Evolutionary conservation across 1,140 invertebrate genomes (phyloP).

Genomic region (Meloidogyne exigua): DNA sequence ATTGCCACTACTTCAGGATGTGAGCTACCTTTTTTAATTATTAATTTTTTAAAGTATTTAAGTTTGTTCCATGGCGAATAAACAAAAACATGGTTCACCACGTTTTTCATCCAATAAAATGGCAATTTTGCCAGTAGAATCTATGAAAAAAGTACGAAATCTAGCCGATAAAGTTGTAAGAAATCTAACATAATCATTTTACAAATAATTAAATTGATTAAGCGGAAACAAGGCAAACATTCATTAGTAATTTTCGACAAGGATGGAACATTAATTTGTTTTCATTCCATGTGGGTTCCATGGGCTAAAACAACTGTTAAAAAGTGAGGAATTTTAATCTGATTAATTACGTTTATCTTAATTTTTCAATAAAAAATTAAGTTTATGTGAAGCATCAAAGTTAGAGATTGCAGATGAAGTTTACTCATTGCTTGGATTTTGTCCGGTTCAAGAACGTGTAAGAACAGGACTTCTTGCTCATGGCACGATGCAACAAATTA

Average conservation of each 20-base stretch:
- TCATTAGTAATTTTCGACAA: slow-evolving; percentile 68
- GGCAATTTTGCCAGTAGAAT: background rate
- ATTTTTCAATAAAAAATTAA: slow-evolving; percentile 21
- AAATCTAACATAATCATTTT: background rate
- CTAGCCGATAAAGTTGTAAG: background rate
- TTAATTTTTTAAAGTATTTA: background rate
- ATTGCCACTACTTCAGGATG: background rate
- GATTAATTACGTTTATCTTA: background rate
- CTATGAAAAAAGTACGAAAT: background rate
- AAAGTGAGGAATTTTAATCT: slow-evolving; percentile 50
- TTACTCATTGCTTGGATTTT: slow-evolving; percentile 65
- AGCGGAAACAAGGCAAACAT: background rate
- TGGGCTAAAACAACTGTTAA: slow-evolving; percentile 64
- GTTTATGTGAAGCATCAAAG: slow-evolving; percentile 44
- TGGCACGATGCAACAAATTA: slow-evolving; percentile 64
- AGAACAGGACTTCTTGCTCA: slow-evolving; percentile 67
- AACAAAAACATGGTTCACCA: background rate
- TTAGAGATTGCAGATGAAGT: slow-evolving; percentile 59
- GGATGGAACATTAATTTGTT: slow-evolving; percentile 68
- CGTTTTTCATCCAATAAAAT: background rate
- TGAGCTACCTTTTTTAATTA: background rate
- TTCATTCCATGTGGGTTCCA: slow-evolving; percentile 67
- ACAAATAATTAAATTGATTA: background rate
- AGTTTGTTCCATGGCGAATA: background rate
- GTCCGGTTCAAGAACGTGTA: slow-evolving; percentile 58